Evolutionary conservation across 2,797 vertebrate genomes (phyloP), one percentile per base, ranked within the genome.

Genomic region (Phoebastria nigripes): DNA sequence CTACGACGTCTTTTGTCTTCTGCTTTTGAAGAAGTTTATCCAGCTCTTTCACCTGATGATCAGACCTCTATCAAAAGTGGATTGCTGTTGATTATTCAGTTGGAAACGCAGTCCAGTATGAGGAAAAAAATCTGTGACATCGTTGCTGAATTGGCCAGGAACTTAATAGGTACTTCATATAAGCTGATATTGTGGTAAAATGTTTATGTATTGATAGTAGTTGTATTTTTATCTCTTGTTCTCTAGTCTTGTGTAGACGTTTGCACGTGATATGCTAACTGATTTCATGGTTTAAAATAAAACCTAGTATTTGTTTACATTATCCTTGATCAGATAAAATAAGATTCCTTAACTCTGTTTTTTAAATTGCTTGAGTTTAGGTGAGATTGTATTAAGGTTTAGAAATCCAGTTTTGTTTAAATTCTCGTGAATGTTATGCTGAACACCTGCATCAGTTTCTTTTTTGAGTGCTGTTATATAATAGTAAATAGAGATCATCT

Each of bases 51-150:
- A 11, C 89, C 98, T 59, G 99, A 99, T 63, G 97, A 99, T 97
- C 99, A 99, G 97, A 98, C 98, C 11, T 99, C 98, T 82, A 98
- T 99, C 97, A 99, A 99, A 98, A 99, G 98, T 39, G 99, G 99
- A 89, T 98, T 99, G 61, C 98, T 99, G 44, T 96, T 98, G 93
- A 98, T 99, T 97, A 99, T 99, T 98, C 99, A 99, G 96, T 97
- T 99, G 74, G 99, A 99, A 97, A 96, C 96, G 5, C 98, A 99
- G 9, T 98, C 98, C 13, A 98, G 98, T 96, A 99, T 99, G 98
- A 99, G 99, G 96, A 99, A 99, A 97, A 99, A 99, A 97, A 98
- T 99, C 81, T 99, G 99, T 97, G 99, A 99, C 87, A 99, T 99
- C 39, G 99, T 99, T 29, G 99, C 99, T 5, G 99, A 99, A 96